Evolutionary conservation across 2,888 invertebrate species (phyloP).

Genomic region (Chymomyza procnemis): DNA sequence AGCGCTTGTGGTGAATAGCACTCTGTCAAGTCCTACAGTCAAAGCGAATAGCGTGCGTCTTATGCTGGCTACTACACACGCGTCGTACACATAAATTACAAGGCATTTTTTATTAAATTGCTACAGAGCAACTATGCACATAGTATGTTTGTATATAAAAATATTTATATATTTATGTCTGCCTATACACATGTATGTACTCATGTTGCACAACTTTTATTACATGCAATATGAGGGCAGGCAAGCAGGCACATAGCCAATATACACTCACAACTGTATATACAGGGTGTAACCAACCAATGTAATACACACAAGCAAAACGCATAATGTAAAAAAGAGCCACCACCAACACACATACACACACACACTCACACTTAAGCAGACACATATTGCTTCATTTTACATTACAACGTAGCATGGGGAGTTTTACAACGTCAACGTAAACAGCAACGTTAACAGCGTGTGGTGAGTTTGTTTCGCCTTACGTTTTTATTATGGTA

Average conservation of each 20-base stretch:
- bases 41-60: constrained; percentile 11
- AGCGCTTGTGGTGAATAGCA: neutral
- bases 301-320: constrained; percentile 4
- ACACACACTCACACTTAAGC: constrained; percentile 12
- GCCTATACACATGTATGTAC: neutral
- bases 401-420: constrained; percentile 3
- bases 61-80: neutral
- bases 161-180: constrained; percentile 12
- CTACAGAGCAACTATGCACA: neutral
- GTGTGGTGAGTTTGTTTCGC: neutral
- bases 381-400: constrained; percentile 8
- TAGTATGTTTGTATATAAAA: neutral
- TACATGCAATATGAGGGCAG: neutral
- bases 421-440: constrained; percentile 1
- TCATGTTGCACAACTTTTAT: constrained; percentile 29
- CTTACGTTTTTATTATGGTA: constrained; percentile 1
- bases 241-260: neutral
- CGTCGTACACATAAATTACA: constrained; percentile 19
- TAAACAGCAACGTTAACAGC: neutral
- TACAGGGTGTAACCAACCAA: constrained; percentile 2
- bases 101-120: neutral
- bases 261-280: constrained; percentile 10
- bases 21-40: neutral
- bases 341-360: constrained; percentile 9
- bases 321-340: constrained; percentile 11